These are phyloP conservation scores for Narcine bancroftii DNA, from an alignment of 2,113 vertebrate genomes.

Conservation along the genomic window DNA sequence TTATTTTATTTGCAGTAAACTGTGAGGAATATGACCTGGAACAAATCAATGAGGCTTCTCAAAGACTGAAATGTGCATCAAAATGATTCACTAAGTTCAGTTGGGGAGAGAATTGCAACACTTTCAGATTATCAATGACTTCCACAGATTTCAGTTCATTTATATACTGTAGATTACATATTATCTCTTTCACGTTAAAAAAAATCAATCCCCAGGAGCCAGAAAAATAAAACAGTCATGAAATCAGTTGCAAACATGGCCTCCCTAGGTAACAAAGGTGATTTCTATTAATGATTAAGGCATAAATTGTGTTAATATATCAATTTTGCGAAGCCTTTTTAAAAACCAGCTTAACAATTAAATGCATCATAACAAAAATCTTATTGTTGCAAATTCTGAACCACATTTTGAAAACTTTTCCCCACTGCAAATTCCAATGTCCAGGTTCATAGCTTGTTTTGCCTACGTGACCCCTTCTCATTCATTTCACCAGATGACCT, in stretches of 20 bases:
- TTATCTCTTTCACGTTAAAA: not conserved
- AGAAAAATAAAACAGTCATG: not conserved
- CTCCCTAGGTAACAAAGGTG: not conserved
- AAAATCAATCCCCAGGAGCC: not conserved
- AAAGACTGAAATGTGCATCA: not conserved
- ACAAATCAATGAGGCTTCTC: not conserved
- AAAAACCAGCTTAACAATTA: not conserved
- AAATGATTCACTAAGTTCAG: too few relatives aligned
- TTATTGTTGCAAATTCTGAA: not conserved
- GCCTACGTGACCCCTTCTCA: not conserved
- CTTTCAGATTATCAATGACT: not conserved
- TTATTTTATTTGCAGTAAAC: too few relatives aligned
- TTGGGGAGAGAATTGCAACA: not conserved
- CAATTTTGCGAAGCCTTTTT: not conserved
- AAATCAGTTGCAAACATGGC: slow-evolving; percentile 23
- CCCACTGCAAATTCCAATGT: not conserved
- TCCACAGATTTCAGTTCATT: not conserved
- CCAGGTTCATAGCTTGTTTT: not conserved
- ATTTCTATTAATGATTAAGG: not conserved
- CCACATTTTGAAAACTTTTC: not conserved
- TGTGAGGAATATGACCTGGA: not conserved
- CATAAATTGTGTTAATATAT: not conserved
- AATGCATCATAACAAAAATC: not conserved
- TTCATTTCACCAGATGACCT: not conserved
- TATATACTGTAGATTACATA: not conserved